Conservation (phyloP, 2,888 invertebrate species). For the Hirtodrosophila duncani region DNA sequence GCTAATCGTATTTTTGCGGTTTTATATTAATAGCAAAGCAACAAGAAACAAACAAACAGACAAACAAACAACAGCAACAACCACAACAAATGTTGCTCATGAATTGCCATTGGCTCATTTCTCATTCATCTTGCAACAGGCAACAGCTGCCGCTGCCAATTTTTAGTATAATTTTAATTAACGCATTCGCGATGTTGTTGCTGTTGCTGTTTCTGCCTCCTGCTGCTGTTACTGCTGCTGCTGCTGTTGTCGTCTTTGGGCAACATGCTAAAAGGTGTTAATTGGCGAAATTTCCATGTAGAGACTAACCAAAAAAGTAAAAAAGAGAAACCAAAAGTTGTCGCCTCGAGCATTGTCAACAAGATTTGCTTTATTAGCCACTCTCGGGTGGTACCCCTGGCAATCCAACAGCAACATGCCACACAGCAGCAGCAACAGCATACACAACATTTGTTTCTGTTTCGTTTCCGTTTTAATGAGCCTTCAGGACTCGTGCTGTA, state of each 20-base stretch:
- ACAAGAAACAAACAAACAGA: no score
- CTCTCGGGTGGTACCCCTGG: slow-evolving; percentile 74
- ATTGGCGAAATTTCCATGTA: slow-evolving; percentile 77
- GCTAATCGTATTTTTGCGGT: slow-evolving; percentile 66
- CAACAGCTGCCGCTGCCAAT: slow-evolving; percentile 29
- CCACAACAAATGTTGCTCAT: slow-evolving; percentile 31
- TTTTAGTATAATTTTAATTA: slow-evolving; percentile 43
- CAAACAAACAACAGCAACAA: no score
- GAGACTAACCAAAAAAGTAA: slow-evolving; percentile 60
- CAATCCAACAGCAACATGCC: slow-evolving; percentile 39
- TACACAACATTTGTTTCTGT: slow-evolving; percentile 30
- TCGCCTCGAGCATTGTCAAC: slow-evolving; percentile 73
- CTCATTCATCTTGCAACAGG: slow-evolving; percentile 37
- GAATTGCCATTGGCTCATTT: slow-evolving; percentile 54
- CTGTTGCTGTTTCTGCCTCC: slow-evolving; percentile 42
- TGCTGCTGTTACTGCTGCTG: slow-evolving; percentile 29
- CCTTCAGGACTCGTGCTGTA: slow-evolving; percentile 26
- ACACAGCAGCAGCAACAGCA: slow-evolving; percentile 39
- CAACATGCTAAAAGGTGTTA: slow-evolving; percentile 77
- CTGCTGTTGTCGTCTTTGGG: slow-evolving; percentile 53
- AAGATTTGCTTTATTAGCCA: slow-evolving; percentile 78
- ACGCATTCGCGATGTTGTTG: slow-evolving; percentile 37
- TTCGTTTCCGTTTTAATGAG: slow-evolving; percentile 57
- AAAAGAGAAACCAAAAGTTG: slow-evolving; percentile 33
- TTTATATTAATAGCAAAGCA: slow-evolving; percentile 63